Evolutionary conservation across 1,140 invertebrate genomes (phyloP).

Genomic region (Tetramorium alpestre): DNA sequence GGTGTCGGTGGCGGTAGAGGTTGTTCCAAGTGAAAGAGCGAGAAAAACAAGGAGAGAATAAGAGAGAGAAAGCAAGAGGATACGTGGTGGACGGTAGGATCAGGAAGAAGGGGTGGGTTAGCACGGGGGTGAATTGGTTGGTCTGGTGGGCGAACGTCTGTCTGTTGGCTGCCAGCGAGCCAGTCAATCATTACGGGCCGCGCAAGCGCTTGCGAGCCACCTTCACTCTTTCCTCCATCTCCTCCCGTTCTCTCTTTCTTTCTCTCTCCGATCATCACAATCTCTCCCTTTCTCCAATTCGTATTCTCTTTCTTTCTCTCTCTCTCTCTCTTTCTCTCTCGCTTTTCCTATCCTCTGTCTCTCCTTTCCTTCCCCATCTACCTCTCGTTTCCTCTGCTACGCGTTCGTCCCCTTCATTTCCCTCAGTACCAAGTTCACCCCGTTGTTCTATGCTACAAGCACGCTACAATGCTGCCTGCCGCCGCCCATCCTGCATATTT

Average conservation of each 20-base stretch:
- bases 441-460: slow-evolving; percentile 82
- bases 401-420: slow-evolving; percentile 78
- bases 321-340: slow-evolving; percentile 24
- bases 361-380: slow-evolving; percentile 41
- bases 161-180: slow-evolving; percentile 86
- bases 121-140: slow-evolving; percentile 71
- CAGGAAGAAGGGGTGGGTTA: slow-evolving; percentile 65
- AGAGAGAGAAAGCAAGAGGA: slow-evolving; percentile 59
- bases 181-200: slow-evolving; percentile 86
- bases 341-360: slow-evolving; percentile 20
- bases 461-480: slow-evolving; percentile 83
- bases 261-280: slow-evolving; percentile 59
- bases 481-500: slow-evolving; percentile 86
- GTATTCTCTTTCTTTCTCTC: slow-evolving; percentile 32
- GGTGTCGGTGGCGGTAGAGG: slow-evolving; percentile 56
- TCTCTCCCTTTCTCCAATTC: slow-evolving; percentile 33
- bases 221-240: slow-evolving; percentile 66
- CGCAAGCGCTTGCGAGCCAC: slow-evolving; percentile 80
- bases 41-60: not conserved
- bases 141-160: slow-evolving; percentile 84
- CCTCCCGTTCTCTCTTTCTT: slow-evolving; percentile 36
- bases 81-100: slow-evolving; percentile 53
- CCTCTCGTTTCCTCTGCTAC: slow-evolving; percentile 66
- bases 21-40: slow-evolving; percentile 62
- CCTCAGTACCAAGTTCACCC: slow-evolving; percentile 82